Evolutionary conservation across 1,140 invertebrate species (phyloP).

Genomic region (Musca domestica): DNA sequence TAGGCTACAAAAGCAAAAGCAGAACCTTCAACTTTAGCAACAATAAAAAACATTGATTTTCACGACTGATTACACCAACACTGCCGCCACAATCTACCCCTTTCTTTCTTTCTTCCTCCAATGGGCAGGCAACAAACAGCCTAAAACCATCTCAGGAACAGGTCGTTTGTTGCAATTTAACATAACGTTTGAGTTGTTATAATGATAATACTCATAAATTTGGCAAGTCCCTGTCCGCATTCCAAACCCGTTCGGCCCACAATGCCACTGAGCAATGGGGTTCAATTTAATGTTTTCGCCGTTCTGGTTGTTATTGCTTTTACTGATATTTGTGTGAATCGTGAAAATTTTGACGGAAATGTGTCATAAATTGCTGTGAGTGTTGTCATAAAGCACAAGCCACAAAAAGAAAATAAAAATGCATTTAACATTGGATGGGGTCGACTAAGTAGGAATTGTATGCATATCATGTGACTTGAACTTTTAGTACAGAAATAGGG

Average conservation of each 20-base stretch:
- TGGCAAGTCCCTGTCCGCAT: background rate
- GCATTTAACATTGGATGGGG: too few relatives aligned
- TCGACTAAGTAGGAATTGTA: too few relatives aligned
- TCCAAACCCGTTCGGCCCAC: background rate
- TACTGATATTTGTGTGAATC: slow-evolving; percentile 29
- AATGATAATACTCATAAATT: slow-evolving; percentile 19
- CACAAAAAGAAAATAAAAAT: slow-evolving; percentile 21
- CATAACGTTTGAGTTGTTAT: slow-evolving; percentile 9
- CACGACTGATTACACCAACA: slow-evolving; percentile 22
- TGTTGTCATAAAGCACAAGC: slow-evolving; percentile 36
- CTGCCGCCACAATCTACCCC: background rate
- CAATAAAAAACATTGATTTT: slow-evolving; percentile 23
- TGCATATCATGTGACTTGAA: too few relatives aligned
- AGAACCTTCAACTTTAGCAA: slow-evolving; percentile 4
- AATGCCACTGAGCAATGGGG: background rate
- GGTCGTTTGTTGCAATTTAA: slow-evolving; percentile 6
- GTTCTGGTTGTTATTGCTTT: slow-evolving; percentile 1
- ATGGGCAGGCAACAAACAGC: background rate
- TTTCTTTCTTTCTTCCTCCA: too few relatives aligned
- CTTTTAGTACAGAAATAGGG: too few relatives aligned
- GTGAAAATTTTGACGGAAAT: slow-evolving; percentile 49
- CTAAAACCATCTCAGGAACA: background rate
- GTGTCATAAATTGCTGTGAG: slow-evolving; percentile 49
- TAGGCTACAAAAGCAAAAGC: background rate
- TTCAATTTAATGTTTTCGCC: too few relatives aligned